Evolutionary conservation across 1,140 invertebrate species (phyloP), one percentile per base, ranked within the genome.

Genomic region (Theocolax elegans): DNA sequence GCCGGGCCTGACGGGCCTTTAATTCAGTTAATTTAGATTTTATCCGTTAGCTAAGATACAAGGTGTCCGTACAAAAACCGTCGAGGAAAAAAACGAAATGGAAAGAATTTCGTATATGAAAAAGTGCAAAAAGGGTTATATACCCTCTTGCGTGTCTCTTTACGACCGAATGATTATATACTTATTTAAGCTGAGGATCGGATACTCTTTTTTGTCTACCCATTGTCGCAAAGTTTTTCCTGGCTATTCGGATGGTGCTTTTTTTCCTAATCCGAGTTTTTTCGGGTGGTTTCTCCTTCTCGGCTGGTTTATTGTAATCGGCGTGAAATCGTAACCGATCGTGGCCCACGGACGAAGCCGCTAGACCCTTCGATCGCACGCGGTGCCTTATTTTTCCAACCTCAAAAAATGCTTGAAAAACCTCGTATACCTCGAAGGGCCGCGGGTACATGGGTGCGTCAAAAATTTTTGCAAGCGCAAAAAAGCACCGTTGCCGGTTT

Each of bases 11-110:
- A 77, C 80, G 75, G 76, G 77, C 80, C 79, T 80, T 85, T 84
- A 85, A 86, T 86, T 85, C 83, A 85, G 83, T 86, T 86, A 86
- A 86, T 86, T 86, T 86, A 86, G 84, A 86, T 86, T 86, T 86
- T 86, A 85, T 85, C 84, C 84, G 84, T 86, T 86, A 76, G 81
- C 73, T 78, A 67, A 76, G 74, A 71, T 58, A 69, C 48, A 78
- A 77, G 80, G 63, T 17, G 46, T 3, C 44, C 38, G 63, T 69
- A 76, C 12, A 63, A 49, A 77, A 74, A 75, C n/a, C 9, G 17
- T 10, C 6, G 69, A 74, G 48, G 66, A 53, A 38, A 67, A 67
- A 69, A 64, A 74, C 56, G 64, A 69, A 53, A 51, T 15, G 13
- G 25, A 48, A 44, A 8, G 27, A 49, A 70, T 51, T 40, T 21